These are phyloP conservation scores for Todiramphus chloris DNA, from an alignment of 2,113 vertebrate genomes.

Conservation along the genomic window DNA sequence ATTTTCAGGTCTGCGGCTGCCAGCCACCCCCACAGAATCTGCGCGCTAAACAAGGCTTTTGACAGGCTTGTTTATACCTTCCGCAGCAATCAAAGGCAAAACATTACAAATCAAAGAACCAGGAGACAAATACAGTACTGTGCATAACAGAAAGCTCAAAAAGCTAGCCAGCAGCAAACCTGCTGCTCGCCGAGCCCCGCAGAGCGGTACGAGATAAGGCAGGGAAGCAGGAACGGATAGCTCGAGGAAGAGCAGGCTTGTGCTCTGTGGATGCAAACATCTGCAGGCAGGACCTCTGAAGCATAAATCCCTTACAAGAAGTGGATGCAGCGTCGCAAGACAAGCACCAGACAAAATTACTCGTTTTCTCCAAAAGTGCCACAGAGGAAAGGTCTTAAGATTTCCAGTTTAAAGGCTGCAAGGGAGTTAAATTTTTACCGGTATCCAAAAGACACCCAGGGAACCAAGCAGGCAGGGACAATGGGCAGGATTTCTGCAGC, in stretches of 20 bases:
- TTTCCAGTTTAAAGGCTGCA: not conserved
- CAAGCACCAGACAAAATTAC: not conserved
- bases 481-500: not conserved
- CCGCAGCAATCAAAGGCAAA: slow-evolving; percentile 54
- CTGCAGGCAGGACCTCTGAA: not conserved
- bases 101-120: slow-evolving; percentile 50
- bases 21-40: slow-evolving; percentile 62
- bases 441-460: not conserved
- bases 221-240: not conserved
- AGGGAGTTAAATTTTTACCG: not conserved
- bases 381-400: not conserved
- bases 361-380: not conserved
- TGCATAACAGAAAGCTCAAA: slow-evolving; percentile 9
- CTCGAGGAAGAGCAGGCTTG: not conserved
- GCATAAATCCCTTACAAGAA: not conserved
- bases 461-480: not conserved
- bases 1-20: slow-evolving; percentile 58
- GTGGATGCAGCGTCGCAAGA: accelerated
- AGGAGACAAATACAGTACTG: slow-evolving; percentile 27
- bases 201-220: not conserved
- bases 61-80: slow-evolving; percentile 63
- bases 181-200: not conserved
- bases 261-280: not conserved
- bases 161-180: slow-evolving; percentile 42
- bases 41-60: not conserved